Evolutionary conservation across 2,797 vertebrate genomes (phyloP).

Genomic region (Rallus crepitans): DNA sequence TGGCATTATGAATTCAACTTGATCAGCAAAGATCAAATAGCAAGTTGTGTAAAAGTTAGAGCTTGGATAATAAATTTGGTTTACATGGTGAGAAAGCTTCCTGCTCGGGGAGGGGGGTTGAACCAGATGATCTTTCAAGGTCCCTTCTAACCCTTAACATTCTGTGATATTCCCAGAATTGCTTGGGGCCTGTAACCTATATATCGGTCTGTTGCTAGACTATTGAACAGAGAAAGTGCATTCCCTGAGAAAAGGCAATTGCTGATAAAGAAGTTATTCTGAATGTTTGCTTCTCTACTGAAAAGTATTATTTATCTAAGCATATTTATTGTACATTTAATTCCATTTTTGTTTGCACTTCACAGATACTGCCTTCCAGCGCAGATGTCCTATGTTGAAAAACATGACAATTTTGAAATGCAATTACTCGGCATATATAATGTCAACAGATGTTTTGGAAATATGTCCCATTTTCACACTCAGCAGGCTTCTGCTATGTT

Average conservation of each 20-base stretch:
- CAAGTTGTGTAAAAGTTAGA: background rate
- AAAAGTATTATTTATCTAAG: conserved; percentile 20
- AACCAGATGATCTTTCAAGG: too few species aligned
- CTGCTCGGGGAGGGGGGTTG: too few species aligned
- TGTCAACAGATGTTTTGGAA: conserved; percentile 64
- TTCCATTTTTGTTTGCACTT: conserved; percentile 60
- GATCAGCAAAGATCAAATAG: background rate
- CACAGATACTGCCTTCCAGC: conserved; percentile 31
- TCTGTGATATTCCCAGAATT: background rate
- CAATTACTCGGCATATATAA: conserved; percentile 5
- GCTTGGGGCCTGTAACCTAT: background rate
- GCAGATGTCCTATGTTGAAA: conserved; percentile 71
- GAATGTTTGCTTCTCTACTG: background rate
- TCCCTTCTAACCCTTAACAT: too few species aligned
- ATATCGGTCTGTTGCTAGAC: background rate
- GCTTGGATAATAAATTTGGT: background rate
- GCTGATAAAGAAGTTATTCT: background rate
- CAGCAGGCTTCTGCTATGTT: conserved; percentile 14
- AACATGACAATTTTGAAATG: conserved; percentile 64
- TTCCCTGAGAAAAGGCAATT: background rate
- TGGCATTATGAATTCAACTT: background rate
- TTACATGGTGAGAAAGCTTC: background rate
- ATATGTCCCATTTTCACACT: conserved; percentile 33
- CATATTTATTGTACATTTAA: conserved; percentile 50
- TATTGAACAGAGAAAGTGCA: background rate